These are phyloP conservation scores for Siniperca scherzeri DNA, from an alignment of 2,797 vertebrate genomes.

Conservation along the genomic window DNA sequence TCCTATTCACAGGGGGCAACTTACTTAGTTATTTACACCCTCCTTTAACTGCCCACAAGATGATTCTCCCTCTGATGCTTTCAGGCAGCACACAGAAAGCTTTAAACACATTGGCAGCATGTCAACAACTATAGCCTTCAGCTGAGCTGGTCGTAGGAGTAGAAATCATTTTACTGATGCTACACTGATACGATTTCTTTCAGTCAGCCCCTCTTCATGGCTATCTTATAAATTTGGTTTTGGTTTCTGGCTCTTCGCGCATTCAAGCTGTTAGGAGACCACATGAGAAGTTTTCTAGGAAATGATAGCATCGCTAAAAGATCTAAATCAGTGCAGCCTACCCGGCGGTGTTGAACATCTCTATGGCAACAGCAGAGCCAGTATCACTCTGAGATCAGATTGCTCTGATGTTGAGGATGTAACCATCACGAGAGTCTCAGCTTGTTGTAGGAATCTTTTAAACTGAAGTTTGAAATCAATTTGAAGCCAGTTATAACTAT, in stretches of 20 bases:
- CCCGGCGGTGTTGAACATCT: constrained; percentile 37
- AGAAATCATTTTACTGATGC: background rate
- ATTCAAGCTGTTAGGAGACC: constrained; percentile 19
- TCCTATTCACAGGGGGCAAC: background rate
- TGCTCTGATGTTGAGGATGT: constrained; percentile 40
- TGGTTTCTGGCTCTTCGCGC: constrained; percentile 15
- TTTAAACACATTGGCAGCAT: constrained; percentile 4
- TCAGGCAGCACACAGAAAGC: constrained; percentile 20
- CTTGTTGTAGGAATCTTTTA: constrained; percentile 23
- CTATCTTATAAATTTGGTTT: constrained; percentile 28
- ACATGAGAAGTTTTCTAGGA: constrained; percentile 52
- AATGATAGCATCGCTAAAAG: constrained; percentile 55
- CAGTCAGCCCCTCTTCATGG: constrained; percentile 5
- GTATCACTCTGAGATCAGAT: constrained; percentile 23
- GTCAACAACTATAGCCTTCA: constrained; percentile 28
- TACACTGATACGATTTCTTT: constrained; percentile 20
- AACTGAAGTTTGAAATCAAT: constrained; percentile 31
- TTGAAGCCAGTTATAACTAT: constrained; percentile 42
- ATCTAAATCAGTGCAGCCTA: constrained; percentile 48
- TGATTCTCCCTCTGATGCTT: constrained; percentile 6
- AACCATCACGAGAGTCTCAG: constrained; percentile 4
- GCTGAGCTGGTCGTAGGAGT: constrained; percentile 19
- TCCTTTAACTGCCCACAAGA: background rate
- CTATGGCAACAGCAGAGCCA: constrained; percentile 64
- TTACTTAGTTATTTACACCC: constrained; percentile 13